Conservation (phyloP, 2,113 vertebrate species). For the Atherinomorus stipes region DNA sequence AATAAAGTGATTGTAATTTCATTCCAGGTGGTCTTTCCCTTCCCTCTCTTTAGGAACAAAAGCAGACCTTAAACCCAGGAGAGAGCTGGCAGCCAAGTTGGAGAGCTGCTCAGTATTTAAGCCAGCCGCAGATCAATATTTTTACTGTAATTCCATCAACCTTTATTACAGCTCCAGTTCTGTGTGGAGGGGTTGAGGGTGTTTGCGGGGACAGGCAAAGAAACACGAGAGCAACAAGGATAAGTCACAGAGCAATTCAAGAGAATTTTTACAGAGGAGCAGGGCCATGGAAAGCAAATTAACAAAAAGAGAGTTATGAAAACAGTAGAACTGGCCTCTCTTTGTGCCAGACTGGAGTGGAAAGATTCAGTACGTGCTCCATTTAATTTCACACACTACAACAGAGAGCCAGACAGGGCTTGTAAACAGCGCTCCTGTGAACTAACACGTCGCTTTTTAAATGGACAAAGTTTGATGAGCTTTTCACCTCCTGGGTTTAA, state of each 20-base stretch:
- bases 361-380: conserved; percentile 21
- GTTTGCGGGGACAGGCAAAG: conserved; percentile 14
- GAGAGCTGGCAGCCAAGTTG: conserved; percentile 20
- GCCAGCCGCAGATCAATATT: conserved; percentile 64
- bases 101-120: conserved; percentile 53
- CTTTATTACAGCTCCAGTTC: conserved; percentile 36
- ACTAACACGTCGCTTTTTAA: too few relatives aligned
- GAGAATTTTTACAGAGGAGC: conserved; percentile 23
- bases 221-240: conserved; percentile 4
- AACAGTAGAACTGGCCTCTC: conserved; percentile 5
- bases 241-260: conserved; percentile 29
- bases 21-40: conserved; percentile 19
- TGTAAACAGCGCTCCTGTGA: conserved; percentile 16
- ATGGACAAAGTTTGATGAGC: conserved; percentile 19
- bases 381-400: conserved; percentile 30
- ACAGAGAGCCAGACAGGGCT: conserved; percentile 11
- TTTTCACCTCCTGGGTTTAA: conserved; percentile 7
- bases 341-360: conserved; percentile 26
- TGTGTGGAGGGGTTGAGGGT: conserved; percentile 2
- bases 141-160: conserved; percentile 70
- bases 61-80: conserved; percentile 48
- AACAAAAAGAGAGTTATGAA: conserved; percentile 21
- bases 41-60: conserved; percentile 38
- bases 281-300: background rate
- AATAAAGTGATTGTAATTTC: conserved; percentile 21